phyloP scores from a whole-genome alignment of 2,888 invertebrate genomes.

The Shargacucullia verbasci region DNA sequence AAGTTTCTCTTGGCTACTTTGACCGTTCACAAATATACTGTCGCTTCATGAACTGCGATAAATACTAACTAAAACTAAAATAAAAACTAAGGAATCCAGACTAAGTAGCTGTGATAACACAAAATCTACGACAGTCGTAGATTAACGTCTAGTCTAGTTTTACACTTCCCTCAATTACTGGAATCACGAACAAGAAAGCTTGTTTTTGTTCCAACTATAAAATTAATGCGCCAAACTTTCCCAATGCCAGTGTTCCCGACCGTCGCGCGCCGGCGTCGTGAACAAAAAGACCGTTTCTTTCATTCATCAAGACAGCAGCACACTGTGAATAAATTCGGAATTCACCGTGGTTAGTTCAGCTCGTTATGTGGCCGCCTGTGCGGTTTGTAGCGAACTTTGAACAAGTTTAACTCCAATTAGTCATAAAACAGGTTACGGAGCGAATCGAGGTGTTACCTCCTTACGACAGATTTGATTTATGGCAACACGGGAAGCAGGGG shows the following conservation, averaged over 20 bases:
- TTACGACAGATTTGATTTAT: conserved; percentile 47
- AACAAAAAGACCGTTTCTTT: conserved; percentile 45
- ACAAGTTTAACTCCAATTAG: conserved; percentile 59
- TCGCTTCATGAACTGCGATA: conserved; percentile 11
- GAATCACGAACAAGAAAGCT: conserved; percentile 33
- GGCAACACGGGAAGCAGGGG: conserved; percentile 18
- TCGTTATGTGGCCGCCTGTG: conserved; percentile 49
- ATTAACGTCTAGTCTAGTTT: conserved; percentile 28
- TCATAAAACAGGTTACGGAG: conserved; percentile 49
- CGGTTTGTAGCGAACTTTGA: conserved; percentile 55
- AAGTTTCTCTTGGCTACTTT: conserved; percentile 30
- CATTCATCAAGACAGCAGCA: conserved; percentile 34
- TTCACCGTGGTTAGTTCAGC: conserved; percentile 51
- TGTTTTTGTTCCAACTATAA: conserved; percentile 37
- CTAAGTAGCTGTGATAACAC: too few species aligned
- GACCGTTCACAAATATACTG: conserved; percentile 15
- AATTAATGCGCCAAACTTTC: conserved; percentile 47
- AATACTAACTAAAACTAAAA: conserved; percentile 20
- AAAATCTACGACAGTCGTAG: conserved; percentile 11
- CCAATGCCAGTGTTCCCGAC: conserved; percentile 43
- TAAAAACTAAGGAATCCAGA: conserved; percentile 24
- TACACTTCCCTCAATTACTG: conserved; percentile 38
- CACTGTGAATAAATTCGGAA: conserved; percentile 50
- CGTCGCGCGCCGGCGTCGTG: conserved; percentile 4
- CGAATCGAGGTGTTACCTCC: conserved; percentile 43